Evolutionary conservation across 1,140 invertebrate genomes (phyloP).

Genomic region (Eumeta japonica): DNA sequence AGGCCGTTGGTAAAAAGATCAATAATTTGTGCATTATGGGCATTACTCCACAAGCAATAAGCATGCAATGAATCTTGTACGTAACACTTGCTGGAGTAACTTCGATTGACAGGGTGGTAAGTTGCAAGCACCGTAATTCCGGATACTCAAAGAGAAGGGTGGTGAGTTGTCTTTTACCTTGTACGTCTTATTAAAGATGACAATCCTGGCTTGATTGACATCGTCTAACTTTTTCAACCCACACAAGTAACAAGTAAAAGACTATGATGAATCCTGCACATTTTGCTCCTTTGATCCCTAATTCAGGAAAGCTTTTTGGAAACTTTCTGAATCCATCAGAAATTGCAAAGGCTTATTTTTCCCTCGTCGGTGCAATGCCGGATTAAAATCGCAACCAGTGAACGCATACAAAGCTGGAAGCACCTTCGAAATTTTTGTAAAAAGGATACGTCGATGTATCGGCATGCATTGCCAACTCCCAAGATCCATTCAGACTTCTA

Average conservation of each 20-base stretch:
- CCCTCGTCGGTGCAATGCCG: constrained; percentile 13
- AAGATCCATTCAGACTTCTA: constrained; percentile 16
- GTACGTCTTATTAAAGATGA: constrained; percentile 4
- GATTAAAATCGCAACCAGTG: constrained; percentile 21
- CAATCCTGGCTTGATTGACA: constrained; percentile 1
- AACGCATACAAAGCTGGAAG: constrained; percentile 17
- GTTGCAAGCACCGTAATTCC: constrained; percentile 15
- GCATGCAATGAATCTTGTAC: constrained; percentile 19
- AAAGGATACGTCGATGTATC: constrained; percentile 12
- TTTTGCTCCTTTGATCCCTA: constrained; percentile 1
- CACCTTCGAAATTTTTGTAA: constrained; percentile 4
- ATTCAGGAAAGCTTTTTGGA: not conserved
- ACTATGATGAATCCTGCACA: constrained; percentile 1
- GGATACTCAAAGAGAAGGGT: constrained; percentile 4
- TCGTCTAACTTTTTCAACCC: not conserved
- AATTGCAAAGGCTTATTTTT: constrained; percentile 15
- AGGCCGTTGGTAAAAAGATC: constrained; percentile 15
- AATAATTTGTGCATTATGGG: constrained; percentile 13
- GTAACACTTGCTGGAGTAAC: constrained; percentile 19
- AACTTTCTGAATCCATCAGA: constrained; percentile 9
- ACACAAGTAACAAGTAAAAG: constrained; percentile 1
- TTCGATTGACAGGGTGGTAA: constrained; percentile 20
- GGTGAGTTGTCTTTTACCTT: not conserved
- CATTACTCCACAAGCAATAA: constrained; percentile 20
- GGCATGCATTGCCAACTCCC: constrained; percentile 13